Conservation (phyloP, 2,113 vertebrate species). For the Neomonachus schauinslandi region DNA sequence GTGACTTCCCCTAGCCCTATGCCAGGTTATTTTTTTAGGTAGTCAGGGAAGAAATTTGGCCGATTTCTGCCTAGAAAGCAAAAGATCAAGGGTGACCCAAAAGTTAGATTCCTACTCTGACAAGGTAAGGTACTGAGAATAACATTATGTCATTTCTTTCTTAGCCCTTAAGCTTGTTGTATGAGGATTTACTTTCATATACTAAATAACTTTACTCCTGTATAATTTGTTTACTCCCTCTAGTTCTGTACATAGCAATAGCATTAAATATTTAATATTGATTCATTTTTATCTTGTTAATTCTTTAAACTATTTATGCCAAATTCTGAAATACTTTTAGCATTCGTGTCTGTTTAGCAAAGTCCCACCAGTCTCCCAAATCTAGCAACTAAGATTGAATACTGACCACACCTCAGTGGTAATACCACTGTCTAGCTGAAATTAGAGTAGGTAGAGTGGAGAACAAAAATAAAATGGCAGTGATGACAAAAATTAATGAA, state of each 20-base stretch:
- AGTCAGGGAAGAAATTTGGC: constrained; percentile 32
- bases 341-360: neutral
- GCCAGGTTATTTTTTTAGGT: constrained; percentile 41
- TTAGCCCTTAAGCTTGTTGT: neutral
- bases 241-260: neutral
- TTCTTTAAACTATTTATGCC: neutral
- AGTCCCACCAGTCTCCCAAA: neutral
- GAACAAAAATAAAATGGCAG: constrained; percentile 36
- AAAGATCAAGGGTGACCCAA: neutral
- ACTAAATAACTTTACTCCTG: neutral
- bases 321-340: constrained; percentile 40
- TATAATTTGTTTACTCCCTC: neutral
- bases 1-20: neutral
- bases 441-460: neutral
- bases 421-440: neutral
- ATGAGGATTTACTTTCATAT: neutral
- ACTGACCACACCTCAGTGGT: neutral
- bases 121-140: neutral
- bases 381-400: neutral
- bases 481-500: constrained; percentile 52
- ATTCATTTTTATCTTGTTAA: neutral
- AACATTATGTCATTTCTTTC: neutral
- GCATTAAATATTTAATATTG: constrained; percentile 3
- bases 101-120: neutral
- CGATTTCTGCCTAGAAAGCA: constrained; percentile 16